phyloP scores from a whole-genome alignment of 2,888 invertebrate genomes.

The Pyralis farinalis region DNA sequence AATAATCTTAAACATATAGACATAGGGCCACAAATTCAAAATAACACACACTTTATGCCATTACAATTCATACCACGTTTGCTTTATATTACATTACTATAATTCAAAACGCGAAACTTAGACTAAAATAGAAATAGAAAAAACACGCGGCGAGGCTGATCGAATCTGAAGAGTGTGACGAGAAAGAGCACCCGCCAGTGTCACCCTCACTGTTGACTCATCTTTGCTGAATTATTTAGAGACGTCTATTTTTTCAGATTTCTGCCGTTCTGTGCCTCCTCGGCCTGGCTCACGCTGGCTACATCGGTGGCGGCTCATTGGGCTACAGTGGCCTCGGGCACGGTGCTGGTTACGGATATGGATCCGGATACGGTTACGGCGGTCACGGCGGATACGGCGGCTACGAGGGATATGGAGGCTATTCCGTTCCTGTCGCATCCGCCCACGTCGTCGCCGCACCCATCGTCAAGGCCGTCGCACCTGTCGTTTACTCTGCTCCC shows the following conservation, averaged over 20 bases:
- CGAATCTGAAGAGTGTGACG: no score
- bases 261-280: conserved; percentile 42
- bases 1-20: no score
- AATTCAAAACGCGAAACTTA: no score
- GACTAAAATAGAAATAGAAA: no score
- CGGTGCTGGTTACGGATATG: conserved; percentile 25
- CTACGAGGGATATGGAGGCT: conserved; percentile 3
- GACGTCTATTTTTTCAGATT: conserved; percentile 47
- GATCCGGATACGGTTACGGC: conserved; percentile 16
- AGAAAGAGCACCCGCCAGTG: no score
- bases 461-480: conserved; percentile 8
- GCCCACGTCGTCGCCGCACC: conserved; percentile 2
- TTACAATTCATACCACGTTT: no score
- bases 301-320: conserved; percentile 32
- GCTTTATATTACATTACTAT: no score
- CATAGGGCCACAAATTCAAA: no score
- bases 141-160: no score
- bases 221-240: no score
- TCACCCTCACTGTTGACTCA: no score
- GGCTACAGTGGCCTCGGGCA: conserved; percentile 26
- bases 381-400: conserved; percentile 20
- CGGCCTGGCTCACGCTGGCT: conserved; percentile 41
- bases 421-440: conserved; percentile 1
- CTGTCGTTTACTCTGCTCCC: conserved; percentile 12
- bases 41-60: no score